Evolutionary conservation across 2,888 invertebrate species (phyloP), one percentile per base, ranked within the genome.

Genomic region (Entomobrya proxima): DNA sequence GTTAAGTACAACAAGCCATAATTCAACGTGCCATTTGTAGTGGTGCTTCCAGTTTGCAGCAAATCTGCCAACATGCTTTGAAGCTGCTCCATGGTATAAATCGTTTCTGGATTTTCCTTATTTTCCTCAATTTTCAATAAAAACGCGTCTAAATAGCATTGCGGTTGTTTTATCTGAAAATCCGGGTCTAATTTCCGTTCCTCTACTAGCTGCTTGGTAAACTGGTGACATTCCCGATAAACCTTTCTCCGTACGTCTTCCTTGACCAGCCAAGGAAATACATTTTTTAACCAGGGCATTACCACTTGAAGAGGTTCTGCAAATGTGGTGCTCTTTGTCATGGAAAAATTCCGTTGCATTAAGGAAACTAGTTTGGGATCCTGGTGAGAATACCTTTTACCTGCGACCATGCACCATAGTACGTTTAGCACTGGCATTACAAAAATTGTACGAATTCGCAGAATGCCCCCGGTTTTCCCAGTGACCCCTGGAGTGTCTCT

Each of bases 331-430:
- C 58, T 30, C 40, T 87, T 87, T 1, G 55, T 81, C 85, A 87
- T 77, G 15, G 32, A 55, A 58, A 88, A 87, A 47, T 87, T 88
- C 11, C 55, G 18, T 3, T 86, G 47, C 64, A 87, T 37, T 27
- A 90, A 74, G 30, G 88, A 58, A 2, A 55, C 44, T 1, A 90
- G 78, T 18, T 80, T 85, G 0, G 89, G 88, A 52, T 90, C 89
- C 75, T 87, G 85, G 50, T 89, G 85, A 0, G 83, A 76, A 52
- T 88, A 89, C 35, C 89, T 61, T 24, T 80, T 67, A 7, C 89
- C 88, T 2, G 89, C 88, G 27, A 89, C 86, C 88, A 90, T 89
- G 37, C 85, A 82, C 90, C 90, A 90, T n/a, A 89, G 47, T 11
- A 89, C 88, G 55, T 90, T 90, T 40, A 89, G 37, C 9, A 87